Evolutionary conservation across 53 echinoderm and acorn worm genomes (phyloP).

Genomic region (Hippasteria phrygiana): DNA sequence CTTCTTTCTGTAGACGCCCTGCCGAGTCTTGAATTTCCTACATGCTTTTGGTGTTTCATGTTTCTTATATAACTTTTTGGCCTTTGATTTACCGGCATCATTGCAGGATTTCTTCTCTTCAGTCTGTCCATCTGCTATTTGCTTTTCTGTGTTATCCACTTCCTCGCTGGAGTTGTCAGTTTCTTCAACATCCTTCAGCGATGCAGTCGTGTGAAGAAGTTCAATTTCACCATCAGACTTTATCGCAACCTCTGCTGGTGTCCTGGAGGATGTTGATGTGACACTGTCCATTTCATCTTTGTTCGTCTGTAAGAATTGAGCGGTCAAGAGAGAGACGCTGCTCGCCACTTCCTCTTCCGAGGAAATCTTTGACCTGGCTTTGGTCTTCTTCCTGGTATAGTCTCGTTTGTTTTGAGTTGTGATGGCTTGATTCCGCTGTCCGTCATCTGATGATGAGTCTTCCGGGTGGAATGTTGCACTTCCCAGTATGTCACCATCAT

Average conservation of each 20-base stretch:
- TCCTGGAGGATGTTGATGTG: not conserved
- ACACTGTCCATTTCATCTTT: not conserved
- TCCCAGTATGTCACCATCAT: not conserved
- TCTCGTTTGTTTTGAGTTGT: not conserved
- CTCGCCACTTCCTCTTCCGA: not conserved
- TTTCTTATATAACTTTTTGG: constrained; percentile 15
- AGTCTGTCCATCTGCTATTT: not conserved
- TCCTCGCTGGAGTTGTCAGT: not conserved
- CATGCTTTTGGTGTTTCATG: not conserved
- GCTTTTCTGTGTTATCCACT: not conserved
- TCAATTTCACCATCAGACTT: not conserved
- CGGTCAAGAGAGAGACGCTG: not conserved
- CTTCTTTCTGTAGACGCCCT: constrained; percentile 18
- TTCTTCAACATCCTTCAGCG: too few relatives aligned
- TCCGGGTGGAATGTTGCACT: not conserved
- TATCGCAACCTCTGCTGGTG: too few relatives aligned
- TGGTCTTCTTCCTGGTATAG: not conserved
- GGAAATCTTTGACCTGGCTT: not conserved
- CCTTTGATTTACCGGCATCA: not conserved
- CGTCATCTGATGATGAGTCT: not conserved
- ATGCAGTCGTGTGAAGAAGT: not conserved
- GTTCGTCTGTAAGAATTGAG: not conserved
- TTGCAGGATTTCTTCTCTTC: not conserved
- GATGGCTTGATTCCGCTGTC: not conserved
- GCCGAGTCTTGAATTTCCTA: constrained; percentile 3